Conservation (phyloP, 2,888 invertebrate species). For the Leptinotarsa peninsularis region DNA sequence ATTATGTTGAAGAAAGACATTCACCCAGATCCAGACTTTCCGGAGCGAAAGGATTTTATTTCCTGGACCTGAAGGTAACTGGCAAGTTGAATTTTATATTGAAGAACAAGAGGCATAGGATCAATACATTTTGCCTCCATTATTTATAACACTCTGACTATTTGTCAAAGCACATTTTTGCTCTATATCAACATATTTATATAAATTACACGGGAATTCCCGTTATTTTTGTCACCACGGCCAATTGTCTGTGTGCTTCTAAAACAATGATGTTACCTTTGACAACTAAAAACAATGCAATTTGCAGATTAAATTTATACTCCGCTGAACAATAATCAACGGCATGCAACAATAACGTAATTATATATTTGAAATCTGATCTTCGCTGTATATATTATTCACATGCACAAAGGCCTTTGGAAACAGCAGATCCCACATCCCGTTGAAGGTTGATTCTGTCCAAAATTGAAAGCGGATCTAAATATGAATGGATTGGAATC, state of each 20-base stretch:
- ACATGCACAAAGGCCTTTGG: not conserved
- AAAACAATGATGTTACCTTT: conserved; percentile 34
- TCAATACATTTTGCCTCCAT: too few relatives aligned
- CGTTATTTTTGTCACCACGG: conserved; percentile 37
- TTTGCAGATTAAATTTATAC: conserved; percentile 6
- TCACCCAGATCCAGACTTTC: too few relatives aligned
- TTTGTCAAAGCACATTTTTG: too few relatives aligned
- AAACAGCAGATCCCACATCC: not conserved
- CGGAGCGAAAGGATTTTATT: too few relatives aligned
- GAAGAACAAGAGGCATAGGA: too few relatives aligned
- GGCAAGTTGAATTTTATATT: too few relatives aligned
- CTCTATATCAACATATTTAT: too few relatives aligned
- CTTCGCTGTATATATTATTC: not conserved
- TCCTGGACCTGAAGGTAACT: too few relatives aligned
- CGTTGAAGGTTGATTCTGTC: not conserved
- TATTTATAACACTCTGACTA: too few relatives aligned
- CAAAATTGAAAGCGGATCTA: not conserved
- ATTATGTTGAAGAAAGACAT: too few relatives aligned
- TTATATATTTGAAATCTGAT: conserved; percentile 6
- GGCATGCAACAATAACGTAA: conserved; percentile 27
- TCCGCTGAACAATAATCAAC: conserved; percentile 27
- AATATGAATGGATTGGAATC: not conserved
- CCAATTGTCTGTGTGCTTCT: conserved; percentile 28
- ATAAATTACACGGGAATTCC: not conserved
- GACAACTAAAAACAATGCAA: conserved; percentile 21